These are phyloP conservation scores for Periophthalmus modestus DNA, from an alignment of 2,113 vertebrate species.

Conservation along the genomic window DNA sequence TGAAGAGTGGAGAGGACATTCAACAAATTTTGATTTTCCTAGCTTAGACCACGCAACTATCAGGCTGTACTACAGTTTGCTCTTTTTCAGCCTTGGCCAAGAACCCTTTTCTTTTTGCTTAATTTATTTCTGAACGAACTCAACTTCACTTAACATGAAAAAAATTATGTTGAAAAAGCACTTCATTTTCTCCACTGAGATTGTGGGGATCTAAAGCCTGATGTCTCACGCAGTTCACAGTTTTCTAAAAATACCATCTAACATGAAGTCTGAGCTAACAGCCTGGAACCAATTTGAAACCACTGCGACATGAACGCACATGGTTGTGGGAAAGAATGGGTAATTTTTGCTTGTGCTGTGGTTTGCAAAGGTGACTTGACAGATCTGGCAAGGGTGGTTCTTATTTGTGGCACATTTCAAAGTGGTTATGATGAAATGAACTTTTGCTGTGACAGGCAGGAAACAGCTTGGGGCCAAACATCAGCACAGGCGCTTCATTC, in stretches of 20 bases:
- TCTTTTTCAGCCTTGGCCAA: not conserved
- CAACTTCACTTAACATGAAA: not conserved
- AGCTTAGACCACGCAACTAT: too few relatives aligned
- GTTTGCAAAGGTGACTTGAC: not conserved
- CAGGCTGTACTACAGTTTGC: too few relatives aligned
- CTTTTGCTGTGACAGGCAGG: slow-evolving; percentile 1
- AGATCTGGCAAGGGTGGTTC: not conserved
- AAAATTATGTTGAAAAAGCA: not conserved
- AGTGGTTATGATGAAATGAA: slow-evolving; percentile 13
- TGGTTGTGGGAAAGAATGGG: not conserved
- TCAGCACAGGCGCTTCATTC: not conserved
- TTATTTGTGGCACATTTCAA: not conserved
- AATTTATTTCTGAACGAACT: too few relatives aligned
- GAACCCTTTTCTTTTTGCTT: too few relatives aligned
- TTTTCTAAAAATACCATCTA: slow-evolving; percentile 1
- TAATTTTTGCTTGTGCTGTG: not conserved
- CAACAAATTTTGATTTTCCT: not conserved
- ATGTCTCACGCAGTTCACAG: not conserved
- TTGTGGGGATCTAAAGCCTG: not conserved
- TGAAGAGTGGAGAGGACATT: not conserved
- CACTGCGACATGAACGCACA: not conserved
- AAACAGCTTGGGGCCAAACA: slow-evolving; percentile 7
- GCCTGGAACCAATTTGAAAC: slow-evolving; percentile 20
- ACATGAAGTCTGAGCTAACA: not conserved
- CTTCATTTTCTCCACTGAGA: not conserved